These are phyloP conservation scores for Chrysomallon squamiferum DNA, from an alignment of 1,140 invertebrate genomes.

Conservation along the genomic window DNA sequence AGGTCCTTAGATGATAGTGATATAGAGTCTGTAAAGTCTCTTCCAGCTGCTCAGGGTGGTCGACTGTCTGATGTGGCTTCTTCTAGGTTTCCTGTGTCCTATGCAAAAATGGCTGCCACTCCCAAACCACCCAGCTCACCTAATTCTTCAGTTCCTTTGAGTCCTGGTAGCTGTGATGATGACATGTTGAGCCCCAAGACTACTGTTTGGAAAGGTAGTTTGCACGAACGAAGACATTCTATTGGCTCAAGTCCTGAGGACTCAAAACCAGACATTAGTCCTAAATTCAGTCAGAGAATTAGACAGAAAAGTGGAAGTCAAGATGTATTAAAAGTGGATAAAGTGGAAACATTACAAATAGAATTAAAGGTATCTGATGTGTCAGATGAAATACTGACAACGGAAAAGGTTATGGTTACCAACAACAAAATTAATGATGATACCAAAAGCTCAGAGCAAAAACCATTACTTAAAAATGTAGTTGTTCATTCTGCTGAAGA, in stretches of 20 bases:
- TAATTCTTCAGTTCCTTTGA: background rate
- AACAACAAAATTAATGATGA: no score
- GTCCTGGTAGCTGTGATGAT: constrained; percentile 7
- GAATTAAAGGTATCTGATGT: no score
- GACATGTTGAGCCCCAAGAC: constrained; percentile 22
- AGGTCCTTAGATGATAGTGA: constrained; percentile 50
- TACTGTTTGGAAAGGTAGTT: constrained; percentile 50
- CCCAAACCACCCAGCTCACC: constrained; percentile 24
- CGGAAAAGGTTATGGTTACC: no score
- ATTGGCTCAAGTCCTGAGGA: constrained; percentile 55
- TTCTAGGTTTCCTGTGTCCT: constrained; percentile 40
- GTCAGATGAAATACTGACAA: no score
- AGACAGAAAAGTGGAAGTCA: constrained; percentile 34
- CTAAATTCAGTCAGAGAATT: constrained; percentile 6
- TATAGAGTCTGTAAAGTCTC: constrained; percentile 54
- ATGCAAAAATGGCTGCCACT: constrained; percentile 51
- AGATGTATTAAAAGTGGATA: constrained; percentile 10
- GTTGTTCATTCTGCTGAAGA: no score
- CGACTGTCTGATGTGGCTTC: constrained; percentile 17
- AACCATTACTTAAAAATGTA: no score
- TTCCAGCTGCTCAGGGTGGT: constrained; percentile 39
- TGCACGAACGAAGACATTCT: constrained; percentile 51
- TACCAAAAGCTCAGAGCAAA: no score
- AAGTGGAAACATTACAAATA: no score
- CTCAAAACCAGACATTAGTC: constrained; percentile 13